These are phyloP conservation scores for Indri indri DNA, from an alignment of 2,113 vertebrate genomes.

Conservation along the genomic window DNA sequence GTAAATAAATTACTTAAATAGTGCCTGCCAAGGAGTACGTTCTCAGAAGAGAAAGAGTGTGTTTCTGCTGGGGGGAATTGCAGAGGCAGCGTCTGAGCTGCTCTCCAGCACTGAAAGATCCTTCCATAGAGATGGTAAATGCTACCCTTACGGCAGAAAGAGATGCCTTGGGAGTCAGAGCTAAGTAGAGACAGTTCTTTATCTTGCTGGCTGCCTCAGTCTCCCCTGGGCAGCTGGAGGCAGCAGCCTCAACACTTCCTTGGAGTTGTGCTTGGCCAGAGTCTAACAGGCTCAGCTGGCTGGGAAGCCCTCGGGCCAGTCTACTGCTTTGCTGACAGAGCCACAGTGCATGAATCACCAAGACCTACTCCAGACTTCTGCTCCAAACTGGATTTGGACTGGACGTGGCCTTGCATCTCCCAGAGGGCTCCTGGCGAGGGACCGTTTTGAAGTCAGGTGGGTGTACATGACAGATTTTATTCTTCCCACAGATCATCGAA, in stretches of 20 bases:
- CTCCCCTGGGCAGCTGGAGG: background rate
- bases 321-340: background rate
- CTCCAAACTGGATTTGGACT: background rate
- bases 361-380: background rate
- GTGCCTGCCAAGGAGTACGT: background rate
- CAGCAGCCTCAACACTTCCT: background rate
- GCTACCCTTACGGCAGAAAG: background rate
- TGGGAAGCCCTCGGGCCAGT: background rate
- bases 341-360: background rate
- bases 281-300: background rate
- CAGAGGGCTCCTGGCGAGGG: background rate
- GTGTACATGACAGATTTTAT: conserved; percentile 9
- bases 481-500: conserved; percentile 92
- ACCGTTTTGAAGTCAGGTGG: background rate
- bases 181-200: background rate
- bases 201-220: background rate
- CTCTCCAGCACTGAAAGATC: background rate
- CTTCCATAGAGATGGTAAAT: background rate
- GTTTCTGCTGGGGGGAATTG: background rate
- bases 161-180: background rate
- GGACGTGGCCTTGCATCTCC: background rate
- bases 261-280: background rate
- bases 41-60: background rate
- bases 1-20: background rate
- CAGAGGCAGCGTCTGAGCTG: background rate